Percentiles rank a stretch among this genome's conserved stretches.
phyloP scores from a whole-genome alignment of 2,797 vertebrate genomes.

The Gallinago stenura region DNA sequence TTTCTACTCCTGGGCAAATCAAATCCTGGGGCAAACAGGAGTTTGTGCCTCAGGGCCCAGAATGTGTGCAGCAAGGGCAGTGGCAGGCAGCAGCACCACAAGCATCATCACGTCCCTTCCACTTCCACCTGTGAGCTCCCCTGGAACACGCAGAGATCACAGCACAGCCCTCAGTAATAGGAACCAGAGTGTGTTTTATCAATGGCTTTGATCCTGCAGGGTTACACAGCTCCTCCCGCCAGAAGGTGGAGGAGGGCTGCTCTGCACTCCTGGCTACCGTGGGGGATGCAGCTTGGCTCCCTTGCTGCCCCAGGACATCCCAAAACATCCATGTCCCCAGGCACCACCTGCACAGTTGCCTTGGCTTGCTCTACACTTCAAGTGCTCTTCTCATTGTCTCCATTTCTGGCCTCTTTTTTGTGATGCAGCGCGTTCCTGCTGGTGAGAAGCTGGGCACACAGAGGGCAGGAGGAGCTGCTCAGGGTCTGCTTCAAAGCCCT shows the following conservation, averaged over 20 bases:
- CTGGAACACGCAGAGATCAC: fast-evolving
- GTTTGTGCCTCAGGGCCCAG: background rate
- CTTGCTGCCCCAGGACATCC: fast-evolving
- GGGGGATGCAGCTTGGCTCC: background rate
- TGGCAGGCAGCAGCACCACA: background rate
- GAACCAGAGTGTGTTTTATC: fast-evolving
- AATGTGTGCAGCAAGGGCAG: background rate
- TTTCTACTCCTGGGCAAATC: background rate
- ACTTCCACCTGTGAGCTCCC: background rate
- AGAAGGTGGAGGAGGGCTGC: background rate
- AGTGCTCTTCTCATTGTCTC: background rate
- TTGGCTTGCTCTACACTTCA: background rate
- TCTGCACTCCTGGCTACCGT: fast-evolving
- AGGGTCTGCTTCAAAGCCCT: background rate
- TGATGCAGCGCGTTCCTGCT: background rate
- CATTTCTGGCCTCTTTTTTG: background rate
- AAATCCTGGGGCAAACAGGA: background rate
- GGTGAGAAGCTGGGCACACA: fast-evolving
- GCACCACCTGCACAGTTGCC: fast-evolving
- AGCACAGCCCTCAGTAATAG: fast-evolving
- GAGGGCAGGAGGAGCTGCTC: background rate
- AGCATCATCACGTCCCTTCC: fast-evolving
- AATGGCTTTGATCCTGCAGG: background rate
- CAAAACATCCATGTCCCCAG: fast-evolving
- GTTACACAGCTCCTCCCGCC: background rate